Base-by-base conservation (phyloP, 2,888 invertebrate species). In the Tetragonula carbonaria region DNA sequence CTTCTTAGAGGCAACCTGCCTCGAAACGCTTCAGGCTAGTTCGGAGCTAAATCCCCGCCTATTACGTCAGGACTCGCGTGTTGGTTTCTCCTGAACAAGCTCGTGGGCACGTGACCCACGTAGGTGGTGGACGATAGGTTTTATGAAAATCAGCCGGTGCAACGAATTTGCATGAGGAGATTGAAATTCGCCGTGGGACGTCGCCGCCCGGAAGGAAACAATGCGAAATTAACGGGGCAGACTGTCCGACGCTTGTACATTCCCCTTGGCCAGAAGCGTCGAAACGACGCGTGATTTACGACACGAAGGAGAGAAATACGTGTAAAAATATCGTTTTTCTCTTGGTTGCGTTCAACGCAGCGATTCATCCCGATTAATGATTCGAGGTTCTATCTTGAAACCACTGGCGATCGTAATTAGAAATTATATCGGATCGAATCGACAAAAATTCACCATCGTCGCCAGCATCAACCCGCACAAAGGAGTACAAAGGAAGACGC, bases 21-120 rank as follows among this genome's bases (percentile, higher is more conserved):
- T 88, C 82, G 77, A 80, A 87, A 82, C 83, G 88, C 89, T 89
- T 66, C 85, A 74, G 89, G 89, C 87, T 87, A 84, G 72, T 67
- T 77, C 84, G 59, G 23, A 1, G 33, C 89, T 66, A 63, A 89
- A 86, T 86, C 84, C 45, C 81, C 86, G 78, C 75, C 80, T 82
- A 86, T 90, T 88, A 90, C 59, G 73, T 59, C 79, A 74, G 70
- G 79, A 8, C 21, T 70, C 78, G 80, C 72, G 62, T 78, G 78
- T 73, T 80, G 72, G 66, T 82, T 85, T 78, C 83, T 80, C 53
- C 57, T 33, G 65, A 74, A 67, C 23, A 33, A 57, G 68, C 79
- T 77, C 55, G 72, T 65, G 79, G 88, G 88, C 85, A 90, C 90
- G 89, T 90, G 89, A 88, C 85, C 80, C 45, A 45, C 84, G 70